Evolutionary conservation across 2,888 invertebrate species (phyloP).

Genomic region (Protophormia terraenovae): DNA sequence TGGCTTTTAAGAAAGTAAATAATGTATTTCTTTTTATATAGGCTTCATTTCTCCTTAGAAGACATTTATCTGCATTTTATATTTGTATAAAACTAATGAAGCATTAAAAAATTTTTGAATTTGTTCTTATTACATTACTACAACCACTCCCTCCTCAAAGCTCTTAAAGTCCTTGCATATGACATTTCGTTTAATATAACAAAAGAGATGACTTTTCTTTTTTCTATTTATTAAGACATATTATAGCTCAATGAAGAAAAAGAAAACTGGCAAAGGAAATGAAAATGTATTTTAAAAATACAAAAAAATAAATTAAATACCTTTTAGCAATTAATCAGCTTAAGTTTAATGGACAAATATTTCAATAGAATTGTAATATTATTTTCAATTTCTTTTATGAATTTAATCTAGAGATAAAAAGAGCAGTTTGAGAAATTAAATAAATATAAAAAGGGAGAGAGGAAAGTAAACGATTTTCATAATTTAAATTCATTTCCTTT

Average conservation of each 20-base stretch:
- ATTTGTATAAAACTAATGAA: slow-evolving; percentile 75
- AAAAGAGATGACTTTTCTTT: not conserved
- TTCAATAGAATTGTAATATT: not conserved
- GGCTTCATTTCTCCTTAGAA: not conserved
- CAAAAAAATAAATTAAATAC: slow-evolving; percentile 73
- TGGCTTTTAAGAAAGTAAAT: not conserved
- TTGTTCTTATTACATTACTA: not conserved
- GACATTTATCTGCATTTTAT: slow-evolving; percentile 43
- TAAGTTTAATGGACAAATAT: slow-evolving; percentile 76
- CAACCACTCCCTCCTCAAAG: not conserved
- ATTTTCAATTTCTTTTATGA: not conserved
- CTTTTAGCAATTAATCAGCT: slow-evolving; percentile 80
- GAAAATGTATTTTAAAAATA: not conserved
- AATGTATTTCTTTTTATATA: not conserved
- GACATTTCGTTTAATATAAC: not conserved
- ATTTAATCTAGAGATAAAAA: not conserved
- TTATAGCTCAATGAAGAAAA: not conserved
- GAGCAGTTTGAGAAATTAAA: not conserved
- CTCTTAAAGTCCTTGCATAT: not conserved
- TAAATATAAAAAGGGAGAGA: not conserved
- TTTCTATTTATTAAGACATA: not conserved
- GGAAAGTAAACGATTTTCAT: no score
- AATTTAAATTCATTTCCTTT: no score
- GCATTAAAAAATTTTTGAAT: slow-evolving; percentile 71
- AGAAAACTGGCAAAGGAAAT: not conserved